phyloP scores from a whole-genome alignment of 1,140 invertebrate genomes.

The Achroia grisella region DNA sequence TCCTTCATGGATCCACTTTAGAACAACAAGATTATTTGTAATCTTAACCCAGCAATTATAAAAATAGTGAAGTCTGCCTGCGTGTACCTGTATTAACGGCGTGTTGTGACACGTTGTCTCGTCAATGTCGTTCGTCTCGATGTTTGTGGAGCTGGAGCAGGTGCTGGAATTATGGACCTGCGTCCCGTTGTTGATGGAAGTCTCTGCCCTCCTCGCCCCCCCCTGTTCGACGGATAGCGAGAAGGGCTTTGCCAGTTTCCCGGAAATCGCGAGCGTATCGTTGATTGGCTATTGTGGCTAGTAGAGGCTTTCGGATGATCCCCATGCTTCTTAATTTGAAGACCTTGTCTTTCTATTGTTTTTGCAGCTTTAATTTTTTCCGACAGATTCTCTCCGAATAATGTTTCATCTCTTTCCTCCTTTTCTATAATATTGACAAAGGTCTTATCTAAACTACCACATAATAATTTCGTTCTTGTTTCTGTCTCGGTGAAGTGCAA shows the following conservation, averaged over 20 bases:
- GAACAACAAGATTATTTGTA: no score
- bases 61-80: no score
- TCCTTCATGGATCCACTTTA: no score
- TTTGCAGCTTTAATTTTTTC: slow-evolving; percentile 6
- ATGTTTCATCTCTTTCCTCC: neutral
- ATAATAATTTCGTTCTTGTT: neutral
- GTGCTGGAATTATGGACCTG: no score
- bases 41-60: no score
- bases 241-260: slow-evolving; percentile 21
- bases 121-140: no score
- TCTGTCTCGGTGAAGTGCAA: neutral
- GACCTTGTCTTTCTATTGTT: neutral
- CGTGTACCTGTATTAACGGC: no score
- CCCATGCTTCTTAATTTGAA: slow-evolving; percentile 19
- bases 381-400: slow-evolving; percentile 1
- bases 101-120: no score
- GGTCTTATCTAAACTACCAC: neutral
- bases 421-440: neutral
- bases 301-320: no score
- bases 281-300: neutral
- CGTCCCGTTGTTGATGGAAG: no score
- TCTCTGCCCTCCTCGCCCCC: slow-evolving; percentile 17
- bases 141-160: no score
- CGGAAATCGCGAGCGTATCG: slow-evolving; percentile 2
- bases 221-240: slow-evolving; percentile 18